Evolutionary conservation across 2,113 vertebrate genomes (phyloP), one percentile per base, ranked within the genome.

Genomic region (Lethenteron reissneri): DNA sequence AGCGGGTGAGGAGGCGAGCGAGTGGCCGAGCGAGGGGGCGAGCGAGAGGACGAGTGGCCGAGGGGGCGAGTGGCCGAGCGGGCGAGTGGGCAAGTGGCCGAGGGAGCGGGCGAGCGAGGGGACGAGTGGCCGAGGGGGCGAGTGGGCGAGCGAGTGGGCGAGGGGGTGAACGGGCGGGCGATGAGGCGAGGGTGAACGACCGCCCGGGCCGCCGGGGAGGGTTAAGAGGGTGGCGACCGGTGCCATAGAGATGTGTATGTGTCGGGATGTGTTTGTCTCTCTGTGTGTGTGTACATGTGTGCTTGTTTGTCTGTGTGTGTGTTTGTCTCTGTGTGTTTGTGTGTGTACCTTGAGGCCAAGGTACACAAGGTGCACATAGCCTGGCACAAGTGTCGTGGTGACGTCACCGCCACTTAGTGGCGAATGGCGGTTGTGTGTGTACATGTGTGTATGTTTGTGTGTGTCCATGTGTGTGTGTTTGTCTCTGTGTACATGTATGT

Each of bases 121-220:
- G 60, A 64, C 60, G 60, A 17, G 60, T 64, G 60, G 17, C 60
- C 17, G 60, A 64, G 60, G n/a, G n/a, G n/a, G 60, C 60, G 60
- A 17, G 60, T 64, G 60, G 17, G 2, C 17, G 60, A 64, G 60
- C 21, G 60, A 64, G 60, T 8, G 14, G 14, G 3, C 14, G 5
- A 19, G 14, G 14, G 60, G 14, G 60, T 3, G 60, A 15, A 3
- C 4, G 5, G 60, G 14, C 60, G 17, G 5, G 60, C 17, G 60
- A 64, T 4, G 14, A 7, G 17, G 60, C 17, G 60, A 64, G 60
- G 14, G 14, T 14, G 14, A 19, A 14, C 60, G 60, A 14, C 14
- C 14, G 60, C 17, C 60, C 14, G 14, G 60, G 14, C 60, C 4
- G 14, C 14, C 2, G 60, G 4, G 14, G 14, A 19, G 17, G 60